Base-by-base conservation (phyloP, 2,888 invertebrate genomes). In the Phlogophora meticulosa region DNA sequence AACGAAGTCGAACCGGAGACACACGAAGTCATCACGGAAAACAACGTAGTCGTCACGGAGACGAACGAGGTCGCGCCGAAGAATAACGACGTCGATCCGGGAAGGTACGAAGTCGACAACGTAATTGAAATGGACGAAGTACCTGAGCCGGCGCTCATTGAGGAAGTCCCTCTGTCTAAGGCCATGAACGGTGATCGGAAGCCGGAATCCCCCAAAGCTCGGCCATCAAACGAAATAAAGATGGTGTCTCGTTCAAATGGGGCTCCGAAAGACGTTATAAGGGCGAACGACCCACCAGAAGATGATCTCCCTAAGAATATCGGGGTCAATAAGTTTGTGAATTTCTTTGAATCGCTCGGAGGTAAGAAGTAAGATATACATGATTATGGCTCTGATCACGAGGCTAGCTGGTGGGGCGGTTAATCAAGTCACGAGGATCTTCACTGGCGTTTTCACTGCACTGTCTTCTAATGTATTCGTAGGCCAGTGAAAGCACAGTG, bases 251-350 rank as follows among this genome's bases (percentile, higher is more conserved):
- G 87, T 13, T 80, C 87, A 1, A 94, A 93, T 58, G 91, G 92
- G 0, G 87, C 83, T 0, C 92, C 95, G 0, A 93, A 91, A 72
- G 95, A 95, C 17, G 94, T 95, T 0, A 94, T 95, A 4, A 88
- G 95, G 38, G 95, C 95, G 0, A 95, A 94, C 42, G 95, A 95
- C 45, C 95, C 95, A 0, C 95, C 95, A 0, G 95, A 95, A 80
- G 95, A 95, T 24, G 95, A 95, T 78, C 73, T 95, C 10, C 95
- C 95, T 2, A 95, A 95, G 57, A 95, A 95, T 43, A 95, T 95
- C 78, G 95, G 95, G 0, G 95, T 95, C 0, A 95, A 95, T 69
- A 95, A 94, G 70, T 95, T 95, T 68, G 95, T 95, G 0, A 95
- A 94, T 76, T 95, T 95, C 87, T 95, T 95, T 59, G 95, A 95